Evolutionary conservation across 2,888 invertebrate genomes (phyloP).

Genomic region (Ophion costatus): DNA sequence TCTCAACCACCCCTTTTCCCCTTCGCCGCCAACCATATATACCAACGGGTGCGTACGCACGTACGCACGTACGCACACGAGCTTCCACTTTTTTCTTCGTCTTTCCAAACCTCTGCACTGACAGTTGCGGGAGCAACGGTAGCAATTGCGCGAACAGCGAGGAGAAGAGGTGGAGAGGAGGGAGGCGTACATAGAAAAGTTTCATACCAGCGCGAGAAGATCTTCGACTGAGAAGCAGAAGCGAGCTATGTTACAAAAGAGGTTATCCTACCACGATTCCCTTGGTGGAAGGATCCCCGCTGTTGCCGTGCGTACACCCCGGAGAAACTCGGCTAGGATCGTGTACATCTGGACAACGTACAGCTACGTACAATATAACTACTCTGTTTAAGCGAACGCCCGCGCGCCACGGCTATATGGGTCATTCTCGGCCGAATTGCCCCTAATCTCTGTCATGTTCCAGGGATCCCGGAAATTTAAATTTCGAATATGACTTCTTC

Average conservation of each 20-base stretch:
- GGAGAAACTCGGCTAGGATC: neutral
- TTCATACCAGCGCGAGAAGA: slow-evolving; percentile 29
- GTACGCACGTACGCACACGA: slow-evolving; percentile 37
- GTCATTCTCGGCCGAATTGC: too few relatives aligned
- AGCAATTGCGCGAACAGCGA: slow-evolving; percentile 19
- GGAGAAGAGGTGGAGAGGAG: neutral
- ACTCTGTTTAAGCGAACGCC: too few relatives aligned
- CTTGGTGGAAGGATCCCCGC: slow-evolving; percentile 18
- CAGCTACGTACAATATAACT: neutral
- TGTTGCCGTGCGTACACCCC: slow-evolving; percentile 20
- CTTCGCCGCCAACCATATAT: neutral
- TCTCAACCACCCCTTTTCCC: neutral
- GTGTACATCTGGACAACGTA: slow-evolving; percentile 11
- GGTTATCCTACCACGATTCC: slow-evolving; percentile 17
- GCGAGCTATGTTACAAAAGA: slow-evolving; percentile 25
- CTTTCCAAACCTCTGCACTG: slow-evolving; percentile 2
- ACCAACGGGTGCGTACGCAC: slow-evolving; percentile 4
- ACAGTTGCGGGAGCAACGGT: slow-evolving; percentile 34
- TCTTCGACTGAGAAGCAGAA: slow-evolving; percentile 35
- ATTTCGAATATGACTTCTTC: too few relatives aligned
- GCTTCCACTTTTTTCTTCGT: neutral
- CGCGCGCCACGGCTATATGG: too few relatives aligned
- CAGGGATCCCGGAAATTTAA: too few relatives aligned
- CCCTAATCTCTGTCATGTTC: too few relatives aligned
- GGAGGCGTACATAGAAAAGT: neutral